Base-by-base conservation (phyloP, 2,113 vertebrate genomes). In the Oreochromis spilurus region DNA sequence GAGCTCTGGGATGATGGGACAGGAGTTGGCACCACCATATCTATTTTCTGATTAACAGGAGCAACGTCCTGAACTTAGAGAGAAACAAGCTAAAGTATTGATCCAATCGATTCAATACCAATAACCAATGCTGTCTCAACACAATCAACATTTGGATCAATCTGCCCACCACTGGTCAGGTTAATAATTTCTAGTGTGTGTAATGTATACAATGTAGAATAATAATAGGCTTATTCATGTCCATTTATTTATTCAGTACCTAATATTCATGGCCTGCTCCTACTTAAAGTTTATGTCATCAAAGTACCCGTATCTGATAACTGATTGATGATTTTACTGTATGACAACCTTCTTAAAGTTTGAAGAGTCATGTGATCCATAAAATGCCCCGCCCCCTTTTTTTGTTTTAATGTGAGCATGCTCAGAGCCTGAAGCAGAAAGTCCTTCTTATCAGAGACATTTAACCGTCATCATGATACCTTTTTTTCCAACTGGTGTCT, bases 251-350 rank as follows among this genome's bases (percentile, higher is more conserved):
- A 55, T 55, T 55, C 53, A 55, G 53, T 7, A 55, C n/a, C 1
- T 24, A 55, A 55, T 55, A 24, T 55, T 55, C 53, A 55, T 55
- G 53, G 13, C 53, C n/a, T 54, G n/a, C n/a, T 55, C 5, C 0
- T 55, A 55, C 11, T 55, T 55, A 24, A 2, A 55, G 53, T 55
- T 55, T 24, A 0, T 54, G n/a, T 54, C n/a, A 55, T 24, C 53
- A 55, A 24, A 55, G n/a, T 1, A 55, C 53, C n/a, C 53, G 10
- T 55, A 55, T 12, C n/a, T 54, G n/a, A 13, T 50, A 50, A 19
- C 48, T 9, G 0, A 19, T 50, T 19, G 48, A 19, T 50, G 0
- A 50, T 50, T 50, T 54, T 2, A 1, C 53, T 55, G n/a, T 2
- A 55, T 24, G 53, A 55, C 53, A 24, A 55, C 53, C 11, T 55